Evolutionary conservation across 92 coral and sea anemone genomes (phyloP), one percentile per base, ranked within the genome.

Genomic region (Hydrozoanthus gracilis): DNA sequence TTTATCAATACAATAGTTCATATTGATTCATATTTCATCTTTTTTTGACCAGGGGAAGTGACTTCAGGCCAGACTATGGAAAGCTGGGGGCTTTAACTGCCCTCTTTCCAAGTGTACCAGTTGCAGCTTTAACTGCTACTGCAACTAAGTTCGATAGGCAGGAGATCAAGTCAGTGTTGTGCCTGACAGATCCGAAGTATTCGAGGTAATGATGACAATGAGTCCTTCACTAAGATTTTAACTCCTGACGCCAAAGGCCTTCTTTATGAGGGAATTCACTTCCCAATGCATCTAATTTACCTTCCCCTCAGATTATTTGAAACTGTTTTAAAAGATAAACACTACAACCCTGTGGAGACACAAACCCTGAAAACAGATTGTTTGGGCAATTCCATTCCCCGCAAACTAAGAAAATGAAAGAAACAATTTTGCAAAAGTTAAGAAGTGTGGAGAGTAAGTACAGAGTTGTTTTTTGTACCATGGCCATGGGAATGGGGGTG

Each of bases 401-500:
- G 12, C 88, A 85, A 73, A 77, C 89, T 12, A 4, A 62, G 9
- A 46, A 66, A 27, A 27, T 27, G 39, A 27, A 27, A 27, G 39
- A 27, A 27, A 27, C 39, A 27, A 27, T 27, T 27, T 50, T 87
- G 61, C 64, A 66, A 45, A 54, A 87, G 83, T 55, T 87, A 9
- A 48, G 73, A 20, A 48, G 60, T n/a, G 16, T 52, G 46, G 27
- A 51, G 3, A 18, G 86, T 45, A 87, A 50, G 13, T 46, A 77
- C 15, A 89, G 92, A 55, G 88, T 92, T 7, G 87, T 92, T 12
- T 92, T 92, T 89, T 92, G 92, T 13, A 92, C 94, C 1, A 89
- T 92, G 61, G 90, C 92, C 44, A 78, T 92, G 88, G 94, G 94
- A 12, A 89, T 92, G 94, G 94, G 94, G 9, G 90, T 88, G 69